These are phyloP conservation scores for Euclidia mi DNA, from an alignment of 2,888 invertebrate species.

Conservation along the genomic window DNA sequence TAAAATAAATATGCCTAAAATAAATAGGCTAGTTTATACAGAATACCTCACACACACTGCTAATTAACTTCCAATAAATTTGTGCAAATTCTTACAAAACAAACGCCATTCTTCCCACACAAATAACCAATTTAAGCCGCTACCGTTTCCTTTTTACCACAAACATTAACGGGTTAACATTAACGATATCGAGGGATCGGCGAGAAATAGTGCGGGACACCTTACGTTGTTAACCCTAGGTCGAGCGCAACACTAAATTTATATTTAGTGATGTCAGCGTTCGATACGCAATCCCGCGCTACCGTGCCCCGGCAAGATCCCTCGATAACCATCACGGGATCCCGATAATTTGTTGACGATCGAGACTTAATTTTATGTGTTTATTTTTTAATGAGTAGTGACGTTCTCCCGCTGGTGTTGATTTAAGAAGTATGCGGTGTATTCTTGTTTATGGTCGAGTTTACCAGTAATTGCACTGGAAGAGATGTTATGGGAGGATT, in stretches of 20 bases:
- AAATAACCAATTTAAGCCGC: conserved; percentile 16
- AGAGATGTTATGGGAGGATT: conserved; percentile 18
- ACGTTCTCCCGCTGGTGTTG: conserved; percentile 51
- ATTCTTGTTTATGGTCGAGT: conserved; percentile 40
- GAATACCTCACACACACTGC: neutral
- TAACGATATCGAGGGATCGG: conserved; percentile 71
- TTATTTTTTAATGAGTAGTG: conserved; percentile 61
- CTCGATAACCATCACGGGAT: conserved; percentile 69
- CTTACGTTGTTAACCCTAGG: conserved; percentile 79
- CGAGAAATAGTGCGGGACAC: conserved; percentile 79
- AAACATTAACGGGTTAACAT: conserved; percentile 57
- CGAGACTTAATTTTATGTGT: conserved; percentile 67
- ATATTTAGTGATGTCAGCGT: conserved; percentile 81
- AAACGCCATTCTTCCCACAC: conserved; percentile 8
- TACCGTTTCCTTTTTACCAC: conserved; percentile 35
- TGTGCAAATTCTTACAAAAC: conserved; percentile 7
- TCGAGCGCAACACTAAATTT: conserved; percentile 78
- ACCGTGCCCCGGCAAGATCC: conserved; percentile 74
- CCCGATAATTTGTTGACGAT: conserved; percentile 76
- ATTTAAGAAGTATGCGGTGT: conserved; percentile 44
- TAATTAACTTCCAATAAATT: conserved; percentile 5
- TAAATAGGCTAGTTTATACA: too few species aligned
- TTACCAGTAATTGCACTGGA: conserved; percentile 38
- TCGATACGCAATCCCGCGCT: conserved; percentile 81
- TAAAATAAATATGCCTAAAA: too few species aligned